phyloP scores from a whole-genome alignment of 2,797 vertebrate species.

The Sebastes kiyomatsui region DNA sequence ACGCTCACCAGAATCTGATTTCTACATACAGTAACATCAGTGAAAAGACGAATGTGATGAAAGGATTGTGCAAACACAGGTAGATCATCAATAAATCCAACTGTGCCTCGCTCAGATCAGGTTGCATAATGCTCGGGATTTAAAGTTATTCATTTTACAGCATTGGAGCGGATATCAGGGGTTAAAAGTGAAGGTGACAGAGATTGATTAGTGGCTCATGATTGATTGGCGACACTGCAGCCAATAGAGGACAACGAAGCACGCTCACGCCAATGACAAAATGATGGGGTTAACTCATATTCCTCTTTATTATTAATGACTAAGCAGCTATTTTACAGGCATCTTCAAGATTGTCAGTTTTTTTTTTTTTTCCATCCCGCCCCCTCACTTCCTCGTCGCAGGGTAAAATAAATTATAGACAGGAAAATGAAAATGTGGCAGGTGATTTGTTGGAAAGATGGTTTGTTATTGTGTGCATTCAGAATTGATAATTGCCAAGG shows the following conservation, averaged over 20 bases:
- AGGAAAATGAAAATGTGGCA: conserved; percentile 68
- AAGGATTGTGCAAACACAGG: conserved; percentile 42
- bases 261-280: conserved; percentile 42
- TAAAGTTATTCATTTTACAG: conserved; percentile 25
- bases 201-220: conserved; percentile 49
- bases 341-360: conserved; percentile 55
- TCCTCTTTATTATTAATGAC: conserved; percentile 70
- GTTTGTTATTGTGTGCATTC: conserved; percentile 76
- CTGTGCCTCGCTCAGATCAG: conserved; percentile 4
- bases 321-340: conserved; percentile 49
- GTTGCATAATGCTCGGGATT: neutral
- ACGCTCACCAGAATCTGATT: conserved; percentile 31
- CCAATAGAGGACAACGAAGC: conserved; percentile 46
- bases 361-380: conserved; percentile 10
- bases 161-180: neutral
- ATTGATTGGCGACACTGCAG: conserved; percentile 50
- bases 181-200: conserved; percentile 47
- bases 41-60: conserved; percentile 40
- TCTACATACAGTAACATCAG: conserved; percentile 23
- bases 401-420: conserved; percentile 71
- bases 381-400: conserved; percentile 47
- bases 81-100: conserved; percentile 50
- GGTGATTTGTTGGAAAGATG: conserved; percentile 75
- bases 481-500: conserved; percentile 74
- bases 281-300: conserved; percentile 56